Percentiles rank a stretch among this genome's conserved stretches.
Conservation (phyloP, 2,888 invertebrate species). For the Andricus quercusramuli region DNA sequence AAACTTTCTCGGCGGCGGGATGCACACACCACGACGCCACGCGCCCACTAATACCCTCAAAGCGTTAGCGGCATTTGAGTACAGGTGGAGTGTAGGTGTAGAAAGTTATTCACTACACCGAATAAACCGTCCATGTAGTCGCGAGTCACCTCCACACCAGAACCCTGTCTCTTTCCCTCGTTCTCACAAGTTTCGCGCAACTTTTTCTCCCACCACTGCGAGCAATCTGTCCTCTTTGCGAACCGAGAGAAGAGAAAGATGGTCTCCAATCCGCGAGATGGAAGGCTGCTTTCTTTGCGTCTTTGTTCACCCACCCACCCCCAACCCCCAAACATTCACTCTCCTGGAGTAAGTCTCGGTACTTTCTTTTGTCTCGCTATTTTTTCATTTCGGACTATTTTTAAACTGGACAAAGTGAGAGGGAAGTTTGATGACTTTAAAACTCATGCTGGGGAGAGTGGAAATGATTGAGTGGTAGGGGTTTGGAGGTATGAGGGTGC, state of each 20-base stretch:
- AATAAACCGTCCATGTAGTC: conserved; percentile 46
- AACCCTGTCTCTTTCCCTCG: conserved; percentile 54
- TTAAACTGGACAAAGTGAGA: background rate
- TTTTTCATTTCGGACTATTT: conserved; percentile 41
- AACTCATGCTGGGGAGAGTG: background rate
- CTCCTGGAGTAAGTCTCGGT: conserved; percentile 45
- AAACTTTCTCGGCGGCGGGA: conserved; percentile 71
- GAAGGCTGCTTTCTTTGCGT: conserved; percentile 45
- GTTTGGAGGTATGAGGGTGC: background rate
- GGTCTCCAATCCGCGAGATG: conserved; percentile 39
- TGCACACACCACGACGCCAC: conserved; percentile 56
- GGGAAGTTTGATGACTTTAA: conserved; percentile 3
- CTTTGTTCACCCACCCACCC: conserved; percentile 36
- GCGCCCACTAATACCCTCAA: conserved; percentile 49
- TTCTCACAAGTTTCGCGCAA: conserved; percentile 65
- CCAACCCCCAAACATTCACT: background rate
- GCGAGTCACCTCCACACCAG: conserved; percentile 47
- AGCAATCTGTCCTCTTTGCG: conserved; percentile 45
- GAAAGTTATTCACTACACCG: conserved; percentile 7
- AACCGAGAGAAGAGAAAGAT: conserved; percentile 41
- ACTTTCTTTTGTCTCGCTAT: conserved; percentile 39
- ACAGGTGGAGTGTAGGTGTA: conserved; percentile 19
- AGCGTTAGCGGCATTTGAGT: conserved; percentile 30
- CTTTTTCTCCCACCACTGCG: conserved; percentile 60
- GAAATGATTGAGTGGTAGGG: conserved; percentile 9